Percentiles rank a stretch among this genome's conserved stretches.
Conservation (phyloP, 2,113 vertebrate genomes). For the Myotis brandtii region DNA sequence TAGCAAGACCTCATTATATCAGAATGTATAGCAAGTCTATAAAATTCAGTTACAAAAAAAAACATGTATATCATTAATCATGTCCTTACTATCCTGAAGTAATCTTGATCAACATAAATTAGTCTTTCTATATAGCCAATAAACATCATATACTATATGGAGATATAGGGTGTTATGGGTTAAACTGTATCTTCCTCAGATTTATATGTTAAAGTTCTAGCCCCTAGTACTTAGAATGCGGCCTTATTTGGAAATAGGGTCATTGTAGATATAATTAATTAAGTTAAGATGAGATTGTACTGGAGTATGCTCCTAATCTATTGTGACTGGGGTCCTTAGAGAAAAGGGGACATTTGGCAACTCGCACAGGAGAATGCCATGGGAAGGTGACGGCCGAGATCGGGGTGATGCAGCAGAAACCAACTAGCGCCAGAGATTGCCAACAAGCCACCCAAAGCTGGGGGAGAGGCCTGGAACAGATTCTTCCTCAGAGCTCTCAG, state of each 20-base stretch:
- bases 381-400: not conserved
- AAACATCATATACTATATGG: not conserved
- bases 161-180: not conserved
- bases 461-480: not conserved
- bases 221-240: not conserved
- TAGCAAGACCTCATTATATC: not conserved
- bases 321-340: not conserved
- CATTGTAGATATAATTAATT: not conserved
- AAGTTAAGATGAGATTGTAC: not conserved
- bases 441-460: not conserved
- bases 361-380: not conserved
- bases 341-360: not conserved
- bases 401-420: not conserved
- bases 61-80: not conserved
- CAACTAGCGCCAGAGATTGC: not conserved
- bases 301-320: not conserved
- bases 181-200: not conserved
- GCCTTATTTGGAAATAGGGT: not conserved
- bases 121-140: not conserved
- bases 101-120: not conserved
- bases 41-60: conserved; percentile 33
- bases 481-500: not conserved
- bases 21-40: not conserved
- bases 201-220: not conserved
- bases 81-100: not conserved